These are phyloP conservation scores for Dipodomys merriami DNA, from an alignment of 2,113 vertebrate genomes.

Conservation along the genomic window DNA sequence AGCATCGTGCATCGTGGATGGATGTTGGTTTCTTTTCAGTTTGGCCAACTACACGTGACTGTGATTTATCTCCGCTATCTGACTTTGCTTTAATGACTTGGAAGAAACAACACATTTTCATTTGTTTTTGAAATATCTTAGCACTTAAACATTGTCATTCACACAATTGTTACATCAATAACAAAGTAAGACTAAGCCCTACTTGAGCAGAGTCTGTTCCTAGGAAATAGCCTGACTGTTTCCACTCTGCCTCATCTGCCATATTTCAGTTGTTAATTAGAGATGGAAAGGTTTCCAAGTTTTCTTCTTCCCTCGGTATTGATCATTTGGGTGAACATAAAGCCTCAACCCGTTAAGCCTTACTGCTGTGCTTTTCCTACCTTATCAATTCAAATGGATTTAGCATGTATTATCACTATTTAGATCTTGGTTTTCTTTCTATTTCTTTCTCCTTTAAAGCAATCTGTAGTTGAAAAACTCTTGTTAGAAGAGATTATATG, in stretches of 20 bases:
- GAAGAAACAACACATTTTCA: constrained; percentile 55
- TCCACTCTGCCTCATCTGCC: constrained; percentile 69
- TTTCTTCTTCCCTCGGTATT: constrained; percentile 62
- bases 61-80: constrained; percentile 60
- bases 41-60: background rate
- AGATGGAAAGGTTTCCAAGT: constrained; percentile 71
- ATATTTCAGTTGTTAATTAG: constrained; percentile 65
- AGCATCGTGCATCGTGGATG: rapidly evolving
- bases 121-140: constrained; percentile 62
- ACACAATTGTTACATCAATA: constrained; percentile 52
- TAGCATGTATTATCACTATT: constrained; percentile 73
- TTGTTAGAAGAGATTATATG: constrained; percentile 76
- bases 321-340: constrained; percentile 78
- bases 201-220: constrained; percentile 47
- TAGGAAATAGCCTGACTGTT: constrained; percentile 51
- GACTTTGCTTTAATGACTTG: constrained; percentile 54
- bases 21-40: background rate
- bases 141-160: constrained; percentile 63
- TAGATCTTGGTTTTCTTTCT: constrained; percentile 78
- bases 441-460: constrained; percentile 73
- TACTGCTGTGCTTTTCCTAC: constrained; percentile 74
- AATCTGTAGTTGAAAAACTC: constrained; percentile 73
- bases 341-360: constrained; percentile 78
- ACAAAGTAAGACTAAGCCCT: constrained; percentile 54
- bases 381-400: constrained; percentile 79